phyloP scores from a whole-genome alignment of 2,888 invertebrate species.

The Trissoscelio sp. region DNA sequence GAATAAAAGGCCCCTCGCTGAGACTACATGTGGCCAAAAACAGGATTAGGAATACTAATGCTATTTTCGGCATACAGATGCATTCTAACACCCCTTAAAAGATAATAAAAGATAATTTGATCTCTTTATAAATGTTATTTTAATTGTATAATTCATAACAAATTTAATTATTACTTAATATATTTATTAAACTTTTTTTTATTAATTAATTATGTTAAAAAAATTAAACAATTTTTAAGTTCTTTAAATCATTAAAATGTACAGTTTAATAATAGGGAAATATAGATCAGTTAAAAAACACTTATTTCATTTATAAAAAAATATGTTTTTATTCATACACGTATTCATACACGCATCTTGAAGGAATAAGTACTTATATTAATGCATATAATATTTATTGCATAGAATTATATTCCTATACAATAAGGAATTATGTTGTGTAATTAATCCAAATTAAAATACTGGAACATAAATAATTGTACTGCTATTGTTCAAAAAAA shows the following conservation, averaged over 20 bases:
- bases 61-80: constrained; percentile 66
- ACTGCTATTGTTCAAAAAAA: too few relatives aligned
- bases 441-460: too few relatives aligned
- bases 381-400: neutral
- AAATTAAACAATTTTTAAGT: neutral
- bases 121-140: neutral
- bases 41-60: constrained; percentile 55
- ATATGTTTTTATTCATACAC: constrained; percentile 32
- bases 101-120: neutral
- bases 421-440: too few relatives aligned
- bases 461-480: too few relatives aligned
- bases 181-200: neutral
- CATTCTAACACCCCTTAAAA: constrained; percentile 41
- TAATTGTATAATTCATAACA: too few relatives aligned
- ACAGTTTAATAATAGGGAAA: too few relatives aligned
- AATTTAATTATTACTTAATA: too few relatives aligned
- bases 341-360: constrained; percentile 8
- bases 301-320: constrained; percentile 31
- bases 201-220: too few relatives aligned
- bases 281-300: neutral
- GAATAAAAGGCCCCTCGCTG: constrained; percentile 55
- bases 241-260: neutral
- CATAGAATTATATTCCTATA: neutral
- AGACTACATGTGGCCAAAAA: constrained; percentile 65
- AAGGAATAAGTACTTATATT: too few relatives aligned